Evolutionary conservation across 2,888 invertebrate genomes (phyloP).

Genomic region (Mythimna albipuncta): DNA sequence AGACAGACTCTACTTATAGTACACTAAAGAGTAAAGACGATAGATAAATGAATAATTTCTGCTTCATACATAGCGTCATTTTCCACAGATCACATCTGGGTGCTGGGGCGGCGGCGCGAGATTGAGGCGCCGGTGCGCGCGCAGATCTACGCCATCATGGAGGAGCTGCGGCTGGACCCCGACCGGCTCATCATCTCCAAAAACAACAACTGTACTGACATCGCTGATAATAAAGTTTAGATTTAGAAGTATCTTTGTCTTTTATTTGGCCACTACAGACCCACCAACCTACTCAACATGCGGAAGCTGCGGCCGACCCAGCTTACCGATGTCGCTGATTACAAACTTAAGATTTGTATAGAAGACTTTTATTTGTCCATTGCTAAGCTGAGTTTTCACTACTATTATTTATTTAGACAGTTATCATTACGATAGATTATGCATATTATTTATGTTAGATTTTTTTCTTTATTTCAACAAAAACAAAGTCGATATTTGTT

Average conservation of each 20-base stretch:
- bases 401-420: no score
- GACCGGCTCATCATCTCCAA: conserved; percentile 93
- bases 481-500: neutral
- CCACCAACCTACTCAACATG: neutral
- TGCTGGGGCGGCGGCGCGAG: conserved; percentile 92
- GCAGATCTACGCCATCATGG: conserved; percentile 92
- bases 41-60: neutral
- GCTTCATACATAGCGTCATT: neutral
- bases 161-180: conserved; percentile 91
- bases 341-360: no score
- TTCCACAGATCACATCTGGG: conserved; percentile 93
- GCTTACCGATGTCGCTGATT: no score
- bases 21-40: neutral
- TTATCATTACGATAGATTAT: no score
- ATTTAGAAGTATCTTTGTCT: conserved; percentile 5
- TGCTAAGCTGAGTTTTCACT: no score
- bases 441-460: no score
- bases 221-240: conserved; percentile 53
- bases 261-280: conserved; percentile 17
- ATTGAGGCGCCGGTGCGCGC: conserved; percentile 92
- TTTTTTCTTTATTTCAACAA: neutral
- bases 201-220: conserved; percentile 91
- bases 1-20: no score
- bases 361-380: no score
- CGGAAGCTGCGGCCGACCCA: no score